A percentile compares a stretch with the other conserved stretches of the same genome.
Evolutionary conservation across 2,797 vertebrate species (phyloP).

Genomic region (Sitta carolinensis): DNA sequence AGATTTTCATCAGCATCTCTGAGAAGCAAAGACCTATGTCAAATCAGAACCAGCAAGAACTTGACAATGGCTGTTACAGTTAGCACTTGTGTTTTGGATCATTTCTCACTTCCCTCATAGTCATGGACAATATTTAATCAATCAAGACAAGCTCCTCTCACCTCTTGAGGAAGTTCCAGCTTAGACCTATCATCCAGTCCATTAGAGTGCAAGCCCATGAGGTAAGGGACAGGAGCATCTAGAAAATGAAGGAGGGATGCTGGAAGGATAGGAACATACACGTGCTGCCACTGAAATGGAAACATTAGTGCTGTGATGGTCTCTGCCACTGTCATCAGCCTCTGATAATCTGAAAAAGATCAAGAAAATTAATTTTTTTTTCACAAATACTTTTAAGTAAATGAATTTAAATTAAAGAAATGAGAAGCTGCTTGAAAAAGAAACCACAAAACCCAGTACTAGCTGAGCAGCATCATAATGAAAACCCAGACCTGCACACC

Average conservation of each 20-base stretch:
- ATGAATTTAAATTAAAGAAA: neutral
- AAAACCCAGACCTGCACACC: neutral
- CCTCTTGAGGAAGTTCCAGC: conserved; percentile 97
- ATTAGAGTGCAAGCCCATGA: conserved; percentile 99
- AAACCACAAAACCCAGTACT: conserved; percentile 24
- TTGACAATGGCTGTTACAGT: neutral
- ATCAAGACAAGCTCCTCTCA: conserved; percentile 58
- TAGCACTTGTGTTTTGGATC: neutral
- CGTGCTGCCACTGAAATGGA: conserved; percentile 99
- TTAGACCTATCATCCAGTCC: conserved; percentile 95
- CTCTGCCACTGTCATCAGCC: conserved; percentile 98
- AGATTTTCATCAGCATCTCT: neutral
- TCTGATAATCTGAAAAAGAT: conserved; percentile 91
- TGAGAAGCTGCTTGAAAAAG: neutral
- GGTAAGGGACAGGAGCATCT: conserved; percentile 97
- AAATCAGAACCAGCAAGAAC: neutral
- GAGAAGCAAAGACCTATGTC: neutral
- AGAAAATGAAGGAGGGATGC: conserved; percentile 98
- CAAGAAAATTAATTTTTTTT: conserved; percentile 18
- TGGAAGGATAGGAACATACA: conserved; percentile 97
- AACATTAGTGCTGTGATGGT: conserved; percentile 99
- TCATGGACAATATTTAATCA: neutral
- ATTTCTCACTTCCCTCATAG: neutral
- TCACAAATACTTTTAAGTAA: neutral
- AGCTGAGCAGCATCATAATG: conserved; percentile 25